phyloP scores from a whole-genome alignment of 1,140 invertebrate genomes.

The Ceratina australensis region DNA sequence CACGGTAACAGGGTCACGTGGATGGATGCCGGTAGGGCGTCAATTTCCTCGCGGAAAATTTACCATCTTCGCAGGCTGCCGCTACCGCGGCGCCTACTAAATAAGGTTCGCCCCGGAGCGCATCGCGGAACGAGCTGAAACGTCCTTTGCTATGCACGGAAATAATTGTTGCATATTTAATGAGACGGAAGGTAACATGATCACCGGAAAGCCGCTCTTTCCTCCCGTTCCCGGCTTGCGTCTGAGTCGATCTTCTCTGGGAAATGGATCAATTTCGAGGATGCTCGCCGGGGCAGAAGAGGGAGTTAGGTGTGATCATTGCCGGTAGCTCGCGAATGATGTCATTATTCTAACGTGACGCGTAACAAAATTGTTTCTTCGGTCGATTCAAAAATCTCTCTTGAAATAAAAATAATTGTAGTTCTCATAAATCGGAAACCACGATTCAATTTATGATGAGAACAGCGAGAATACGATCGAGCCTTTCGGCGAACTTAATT shows the following conservation, averaged over 20 bases:
- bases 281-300: background rate
- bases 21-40: slow-evolving; percentile 6
- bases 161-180: slow-evolving; percentile 71
- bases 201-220: slow-evolving; percentile 34
- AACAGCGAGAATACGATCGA: slow-evolving; percentile 4
- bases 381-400: too few relatives aligned
- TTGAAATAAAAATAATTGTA: too few relatives aligned
- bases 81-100: slow-evolving; percentile 27
- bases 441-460: background rate
- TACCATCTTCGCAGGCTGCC: slow-evolving; percentile 44
- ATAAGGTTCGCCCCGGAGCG: slow-evolving; percentile 47
- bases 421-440: too few relatives aligned
- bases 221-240: slow-evolving; percentile 34
- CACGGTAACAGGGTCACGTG: slow-evolving; percentile 48
- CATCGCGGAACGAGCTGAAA: slow-evolving; percentile 43
- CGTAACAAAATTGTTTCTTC: background rate
- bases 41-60: slow-evolving; percentile 62
- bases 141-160: slow-evolving; percentile 55
- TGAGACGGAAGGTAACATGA: slow-evolving; percentile 47
- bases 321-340: background rate
- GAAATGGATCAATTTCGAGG: slow-evolving; percentile 45
- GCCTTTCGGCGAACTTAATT: slow-evolving; percentile 28
- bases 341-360: background rate
- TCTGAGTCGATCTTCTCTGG: slow-evolving; percentile 31
- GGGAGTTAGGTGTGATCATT: background rate